Conservation (phyloP, 2,113 vertebrate species). For the Gymnocephalus cernua region DNA sequence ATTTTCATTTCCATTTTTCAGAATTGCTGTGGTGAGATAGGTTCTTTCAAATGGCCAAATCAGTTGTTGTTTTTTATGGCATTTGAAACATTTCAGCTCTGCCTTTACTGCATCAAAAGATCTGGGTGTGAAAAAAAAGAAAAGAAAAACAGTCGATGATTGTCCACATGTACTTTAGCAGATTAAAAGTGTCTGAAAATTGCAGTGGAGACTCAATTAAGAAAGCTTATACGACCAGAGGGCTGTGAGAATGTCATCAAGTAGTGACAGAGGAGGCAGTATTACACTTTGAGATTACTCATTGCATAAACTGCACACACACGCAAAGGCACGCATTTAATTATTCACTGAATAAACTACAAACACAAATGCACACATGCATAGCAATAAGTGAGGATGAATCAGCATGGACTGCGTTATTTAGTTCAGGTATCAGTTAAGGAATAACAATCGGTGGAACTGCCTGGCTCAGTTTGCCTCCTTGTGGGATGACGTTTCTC, state of each 20-base stretch:
- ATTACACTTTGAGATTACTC: constrained; percentile 54
- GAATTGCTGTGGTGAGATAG: neutral
- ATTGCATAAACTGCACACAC: constrained; percentile 39
- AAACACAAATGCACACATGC: constrained; percentile 30
- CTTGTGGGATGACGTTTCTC: constrained; percentile 64
- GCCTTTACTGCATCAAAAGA: neutral
- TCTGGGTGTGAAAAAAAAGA: neutral
- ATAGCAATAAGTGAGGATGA: constrained; percentile 36
- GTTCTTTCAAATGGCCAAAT: neutral
- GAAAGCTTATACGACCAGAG: constrained; percentile 37
- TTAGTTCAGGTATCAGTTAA: constrained; percentile 40
- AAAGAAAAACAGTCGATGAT: constrained; percentile 4
- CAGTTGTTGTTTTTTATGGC: too few species aligned
- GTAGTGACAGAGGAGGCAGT: constrained; percentile 15
- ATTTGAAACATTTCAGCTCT: neutral
- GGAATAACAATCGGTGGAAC: constrained; percentile 51
- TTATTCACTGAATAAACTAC: constrained; percentile 27
- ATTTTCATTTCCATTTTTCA: constrained; percentile 2
- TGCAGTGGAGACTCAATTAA: constrained; percentile 58
- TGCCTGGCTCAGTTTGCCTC: constrained; percentile 13
- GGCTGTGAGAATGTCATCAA: constrained; percentile 53
- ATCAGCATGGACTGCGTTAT: constrained; percentile 20
- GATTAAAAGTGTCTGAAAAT: constrained; percentile 62
- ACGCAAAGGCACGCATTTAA: constrained; percentile 26
- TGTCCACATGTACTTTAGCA: constrained; percentile 20